Percentiles rank a stretch among this genome's conserved stretches.
These are phyloP conservation scores for Indicator indicator DNA, from an alignment of 2,113 vertebrate species.

Conservation along the genomic window DNA sequence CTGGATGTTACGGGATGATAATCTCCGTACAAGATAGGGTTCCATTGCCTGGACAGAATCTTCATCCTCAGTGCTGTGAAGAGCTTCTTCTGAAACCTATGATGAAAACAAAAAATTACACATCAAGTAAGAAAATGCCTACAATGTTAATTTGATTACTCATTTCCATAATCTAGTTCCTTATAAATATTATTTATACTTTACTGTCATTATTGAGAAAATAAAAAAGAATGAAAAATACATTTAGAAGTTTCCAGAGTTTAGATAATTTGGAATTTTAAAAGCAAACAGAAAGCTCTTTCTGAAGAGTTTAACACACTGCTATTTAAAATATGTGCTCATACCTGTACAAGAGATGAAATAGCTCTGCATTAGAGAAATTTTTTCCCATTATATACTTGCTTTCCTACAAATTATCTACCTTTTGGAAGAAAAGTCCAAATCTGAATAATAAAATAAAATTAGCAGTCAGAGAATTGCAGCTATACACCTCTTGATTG, in stretches of 20 bases:
- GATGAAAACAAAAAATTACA: not conserved
- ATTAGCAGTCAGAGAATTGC: not conserved
- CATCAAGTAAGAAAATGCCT: not conserved
- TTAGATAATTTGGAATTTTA: not conserved
- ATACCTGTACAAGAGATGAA: not conserved
- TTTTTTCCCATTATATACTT: not conserved
- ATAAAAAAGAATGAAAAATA: not conserved
- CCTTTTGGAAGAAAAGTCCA: not conserved
- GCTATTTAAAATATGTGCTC: not conserved
- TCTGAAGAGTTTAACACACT: not conserved
- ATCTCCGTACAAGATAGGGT: constrained; percentile 87
- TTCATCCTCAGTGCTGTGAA: constrained; percentile 79
- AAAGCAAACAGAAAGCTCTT: not conserved
- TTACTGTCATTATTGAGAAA: not conserved
- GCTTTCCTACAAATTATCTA: not conserved
- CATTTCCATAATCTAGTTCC: not conserved
- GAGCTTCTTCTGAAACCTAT: constrained; percentile 86
- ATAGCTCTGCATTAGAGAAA: not conserved
- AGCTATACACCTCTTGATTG: rapidly evolving
- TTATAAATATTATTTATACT: not conserved
- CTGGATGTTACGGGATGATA: constrained; percentile 88
- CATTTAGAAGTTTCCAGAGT: not conserved
- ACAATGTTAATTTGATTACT: not conserved
- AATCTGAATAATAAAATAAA: not conserved
- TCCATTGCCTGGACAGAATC: constrained; percentile 82